Evolutionary conservation across 2,888 invertebrate genomes (phyloP), one percentile per base, ranked within the genome.

Genomic region (Silvanus unidentatus): DNA sequence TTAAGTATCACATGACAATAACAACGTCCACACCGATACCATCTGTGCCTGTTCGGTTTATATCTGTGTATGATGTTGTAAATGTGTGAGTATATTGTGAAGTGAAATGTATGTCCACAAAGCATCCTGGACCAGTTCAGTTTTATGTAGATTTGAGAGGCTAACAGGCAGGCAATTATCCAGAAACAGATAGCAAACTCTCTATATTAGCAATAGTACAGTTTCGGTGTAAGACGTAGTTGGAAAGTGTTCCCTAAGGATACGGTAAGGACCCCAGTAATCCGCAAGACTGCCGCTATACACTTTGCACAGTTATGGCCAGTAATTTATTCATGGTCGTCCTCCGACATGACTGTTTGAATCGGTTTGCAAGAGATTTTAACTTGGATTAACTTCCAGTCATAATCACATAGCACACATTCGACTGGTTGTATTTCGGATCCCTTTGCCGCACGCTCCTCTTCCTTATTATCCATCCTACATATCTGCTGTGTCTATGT

Each of bases 251-350:
- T 68, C 68, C 68, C 68, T 57, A 64, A 66, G 62, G 63, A 63
- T 53, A 56, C 50, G 53, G 61, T 54, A 62, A 63, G 62, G 55
- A 54, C 57, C 57, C 59, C 62, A 53, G 60, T 65, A 65, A 66
- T 66, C 65, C 65, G 57, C 65, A 65, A 66, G 66, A 64, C 65
- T 65, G 64, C 57, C 55, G 62, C 55, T 60, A n/a, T n/a, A 52
- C 60, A 54, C 61, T 55, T 59, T 62, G 57, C 53, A n/a, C 47
- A 56, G 61, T 62, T 62, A 60, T 57, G 55, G 61, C 57, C 60
- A 52, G 60, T 68, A 68, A 69, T 69, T 69, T 69, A 69, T 69
- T 69, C 69, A 69, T 68, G 67, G 66, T 66, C 59, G 62, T 64
- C 60, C 63, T 60, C 35, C 64, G 63, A 66, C 67, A 66, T 62